These are phyloP conservation scores for Planococcus citri DNA, from an alignment of 1,140 invertebrate species.

Conservation along the genomic window DNA sequence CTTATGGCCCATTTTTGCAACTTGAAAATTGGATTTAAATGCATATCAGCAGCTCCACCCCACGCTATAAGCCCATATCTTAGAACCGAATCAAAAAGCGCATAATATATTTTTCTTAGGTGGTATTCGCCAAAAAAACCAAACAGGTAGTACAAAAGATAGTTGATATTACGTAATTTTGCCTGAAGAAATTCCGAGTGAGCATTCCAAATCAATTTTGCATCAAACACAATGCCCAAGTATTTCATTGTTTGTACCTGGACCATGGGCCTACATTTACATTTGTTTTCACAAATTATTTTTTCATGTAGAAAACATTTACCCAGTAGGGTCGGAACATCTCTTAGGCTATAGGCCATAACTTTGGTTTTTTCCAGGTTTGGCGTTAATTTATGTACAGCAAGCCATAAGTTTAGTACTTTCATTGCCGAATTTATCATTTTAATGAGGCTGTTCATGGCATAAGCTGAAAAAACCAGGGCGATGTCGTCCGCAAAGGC, in stretches of 20 bases:
- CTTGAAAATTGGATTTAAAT: too few relatives aligned
- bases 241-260: background rate
- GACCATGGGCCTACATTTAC: background rate
- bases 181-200: background rate
- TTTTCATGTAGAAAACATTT: background rate
- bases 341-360: background rate
- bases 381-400: background rate
- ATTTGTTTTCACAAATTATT: background rate
- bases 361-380: slow-evolving; percentile 7
- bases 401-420: background rate
- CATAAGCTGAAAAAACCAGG: background rate
- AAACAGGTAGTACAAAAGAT: too few relatives aligned
- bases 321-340: background rate
- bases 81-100: too few relatives aligned
- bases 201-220: background rate
- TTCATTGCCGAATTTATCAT: background rate
- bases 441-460: background rate
- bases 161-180: too few relatives aligned
- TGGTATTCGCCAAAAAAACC: too few relatives aligned
- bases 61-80: too few relatives aligned
- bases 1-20: too few relatives aligned
- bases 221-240: background rate
- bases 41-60: too few relatives aligned
- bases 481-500: background rate
- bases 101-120: too few relatives aligned